Evolutionary conservation across 2,797 vertebrate genomes (phyloP).

Genomic region (Muscicapa comitata): DNA sequence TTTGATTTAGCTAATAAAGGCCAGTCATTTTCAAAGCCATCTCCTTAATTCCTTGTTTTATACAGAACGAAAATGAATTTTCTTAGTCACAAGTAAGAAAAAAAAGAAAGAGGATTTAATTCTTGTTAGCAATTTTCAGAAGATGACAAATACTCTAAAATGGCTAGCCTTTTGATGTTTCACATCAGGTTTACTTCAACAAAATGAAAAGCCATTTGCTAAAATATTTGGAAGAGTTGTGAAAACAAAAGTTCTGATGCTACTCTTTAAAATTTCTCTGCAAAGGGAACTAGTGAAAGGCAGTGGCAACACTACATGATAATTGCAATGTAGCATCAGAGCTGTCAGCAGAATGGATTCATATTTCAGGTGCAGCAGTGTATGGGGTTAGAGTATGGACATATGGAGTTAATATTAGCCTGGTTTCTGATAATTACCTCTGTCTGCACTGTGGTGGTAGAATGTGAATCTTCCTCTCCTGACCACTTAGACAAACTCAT

Average conservation of each 20-base stretch:
- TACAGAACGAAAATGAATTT: not conserved
- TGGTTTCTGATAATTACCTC: not conserved
- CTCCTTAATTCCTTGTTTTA: not conserved
- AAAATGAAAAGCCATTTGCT: not conserved
- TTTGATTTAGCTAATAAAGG: not conserved
- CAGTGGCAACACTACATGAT: not conserved
- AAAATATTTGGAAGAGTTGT: not conserved
- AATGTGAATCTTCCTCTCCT: not conserved
- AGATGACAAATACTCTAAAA: not conserved
- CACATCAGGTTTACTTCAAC: not conserved
- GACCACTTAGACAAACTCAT: not conserved
- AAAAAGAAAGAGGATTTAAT: not conserved
- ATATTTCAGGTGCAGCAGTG: not conserved
- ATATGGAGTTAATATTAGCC: not conserved
- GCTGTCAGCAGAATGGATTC: not conserved
- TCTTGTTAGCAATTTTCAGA: not conserved
- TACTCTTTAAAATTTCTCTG: not conserved
- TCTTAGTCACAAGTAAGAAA: not conserved
- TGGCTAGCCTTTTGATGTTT: not conserved
- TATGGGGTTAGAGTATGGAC: not conserved
- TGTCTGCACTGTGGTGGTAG: not conserved
- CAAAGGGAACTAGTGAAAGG: not conserved
- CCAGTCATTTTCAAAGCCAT: not conserved
- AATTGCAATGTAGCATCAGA: not conserved
- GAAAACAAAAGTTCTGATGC: not conserved